Percentiles rank a stretch among this genome's conserved stretches.
These are phyloP conservation scores for Peromyscus polionotus DNA, from an alignment of 2,113 vertebrate species.

Conservation along the genomic window DNA sequence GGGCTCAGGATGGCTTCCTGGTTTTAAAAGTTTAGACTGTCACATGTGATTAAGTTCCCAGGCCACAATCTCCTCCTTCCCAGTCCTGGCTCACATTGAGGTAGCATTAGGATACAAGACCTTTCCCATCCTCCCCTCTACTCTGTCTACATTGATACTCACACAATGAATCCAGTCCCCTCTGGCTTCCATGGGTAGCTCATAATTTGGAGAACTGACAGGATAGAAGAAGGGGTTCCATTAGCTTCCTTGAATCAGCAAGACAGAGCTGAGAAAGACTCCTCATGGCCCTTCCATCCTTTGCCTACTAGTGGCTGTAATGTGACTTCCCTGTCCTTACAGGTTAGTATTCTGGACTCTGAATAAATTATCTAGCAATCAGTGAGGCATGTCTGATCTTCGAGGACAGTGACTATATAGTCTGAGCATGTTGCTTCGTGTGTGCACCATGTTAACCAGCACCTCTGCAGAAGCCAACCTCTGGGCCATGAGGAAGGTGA, in stretches of 20 bases:
- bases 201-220: too few relatives aligned
- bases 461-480: neutral
- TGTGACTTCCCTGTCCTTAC: neutral
- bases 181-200: neutral
- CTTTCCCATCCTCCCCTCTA: neutral
- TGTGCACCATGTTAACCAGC: neutral
- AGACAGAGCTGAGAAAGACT: neutral
- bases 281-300: neutral
- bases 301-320: neutral
- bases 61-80: too few relatives aligned
- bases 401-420: neutral
- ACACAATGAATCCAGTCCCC: neutral
- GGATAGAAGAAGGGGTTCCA: neutral
- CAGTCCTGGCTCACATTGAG: neutral
- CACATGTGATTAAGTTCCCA: accelerated
- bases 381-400: accelerated
- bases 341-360: neutral
- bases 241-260: neutral
- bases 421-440: neutral
- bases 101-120: too few relatives aligned
- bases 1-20: neutral
- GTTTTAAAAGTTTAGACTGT: neutral
- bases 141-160: neutral
- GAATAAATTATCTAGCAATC: neutral
- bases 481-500: neutral